phyloP scores from a whole-genome alignment of 2,113 vertebrate species.

The Antigone vipio region DNA sequence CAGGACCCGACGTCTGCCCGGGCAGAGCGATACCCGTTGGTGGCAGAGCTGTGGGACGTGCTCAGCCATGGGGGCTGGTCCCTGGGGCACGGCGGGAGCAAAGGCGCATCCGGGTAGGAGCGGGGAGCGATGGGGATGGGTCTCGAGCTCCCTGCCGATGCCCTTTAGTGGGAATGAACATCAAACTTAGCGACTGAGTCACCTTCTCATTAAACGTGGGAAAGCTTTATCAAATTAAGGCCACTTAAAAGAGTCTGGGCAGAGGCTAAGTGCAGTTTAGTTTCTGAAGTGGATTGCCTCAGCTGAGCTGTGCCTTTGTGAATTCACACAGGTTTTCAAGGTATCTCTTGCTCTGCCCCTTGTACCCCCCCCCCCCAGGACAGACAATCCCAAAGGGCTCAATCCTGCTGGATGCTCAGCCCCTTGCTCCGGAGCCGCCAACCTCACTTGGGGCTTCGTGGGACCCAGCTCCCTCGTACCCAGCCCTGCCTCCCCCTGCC shows the following conservation, averaged over 20 bases:
- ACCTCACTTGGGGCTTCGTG: accelerated
- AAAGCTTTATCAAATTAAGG: constrained; percentile 53
- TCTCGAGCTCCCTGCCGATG: accelerated
- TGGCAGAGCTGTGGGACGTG: background rate
- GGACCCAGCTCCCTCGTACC: too few relatives aligned
- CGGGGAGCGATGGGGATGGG: background rate
- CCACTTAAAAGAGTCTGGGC: constrained; percentile 21
- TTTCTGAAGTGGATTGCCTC: constrained; percentile 13
- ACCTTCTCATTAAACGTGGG: background rate
- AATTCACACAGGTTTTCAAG: accelerated
- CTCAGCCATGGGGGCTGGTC: background rate
- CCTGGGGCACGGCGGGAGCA: background rate
- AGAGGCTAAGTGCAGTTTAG: constrained; percentile 48
- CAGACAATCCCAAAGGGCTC: background rate
- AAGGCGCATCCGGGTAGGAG: accelerated
- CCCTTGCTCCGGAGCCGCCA: background rate
- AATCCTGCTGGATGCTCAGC: background rate
- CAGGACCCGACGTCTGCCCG: background rate
- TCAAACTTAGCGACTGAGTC: background rate
- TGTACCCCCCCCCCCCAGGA: accelerated
- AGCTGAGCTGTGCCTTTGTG: background rate
- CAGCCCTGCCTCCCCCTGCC: background rate
- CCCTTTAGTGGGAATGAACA: background rate
- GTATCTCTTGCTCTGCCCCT: background rate
- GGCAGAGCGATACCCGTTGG: accelerated